Evolutionary conservation across 1,140 invertebrate genomes (phyloP), one percentile per base, ranked within the genome.

Genomic region (Bombus confusus): DNA sequence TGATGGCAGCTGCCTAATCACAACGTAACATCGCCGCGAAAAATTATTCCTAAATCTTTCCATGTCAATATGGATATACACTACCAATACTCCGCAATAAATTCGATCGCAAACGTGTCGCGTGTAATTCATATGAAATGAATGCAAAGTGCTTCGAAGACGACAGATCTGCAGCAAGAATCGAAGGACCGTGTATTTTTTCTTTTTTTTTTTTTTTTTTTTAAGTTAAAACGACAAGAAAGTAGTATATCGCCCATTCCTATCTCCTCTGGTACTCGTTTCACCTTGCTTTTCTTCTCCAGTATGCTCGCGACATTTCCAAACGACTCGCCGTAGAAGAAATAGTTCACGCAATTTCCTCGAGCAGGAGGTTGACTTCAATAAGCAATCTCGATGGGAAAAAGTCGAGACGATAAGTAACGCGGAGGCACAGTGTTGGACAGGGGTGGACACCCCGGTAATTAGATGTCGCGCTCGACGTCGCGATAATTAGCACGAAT

Each of bases 401-500:
- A 82, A 87, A 83, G 52, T 28, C 18, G 15, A 18, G 22, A 3
- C 3, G 15, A 10, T 8, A 15, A 37, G 34, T 22, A 41, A 31
- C 22, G 18, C 31, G 57, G 28, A n/a, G n/a, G 31, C 18, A 43
- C 43, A 62, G 64, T 34, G 74, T 31, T 0, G 72, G 37, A 37
- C 18, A 22, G 41, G 43, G 22, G 15, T 57, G 62, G 39, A 66
- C 22, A 59, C 68, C 69, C 39, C 15, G 47, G 73, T 92, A 92
- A 92, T 92, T 92, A 88, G 88, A 92, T 87, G 89, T 91, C 85
- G 85, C 76, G 76, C 89, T 81, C 68, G 78, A 77, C 84, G 74
- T 90, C 76, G 76, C 62, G 85, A 91, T 91, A 92, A 92, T 92
- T 92, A 91, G 75, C 81, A 76, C 80, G 84, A 90, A 92, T 90